Conservation (phyloP, 2,797 vertebrate genomes). For the Acipenser transmontanus region DNA sequence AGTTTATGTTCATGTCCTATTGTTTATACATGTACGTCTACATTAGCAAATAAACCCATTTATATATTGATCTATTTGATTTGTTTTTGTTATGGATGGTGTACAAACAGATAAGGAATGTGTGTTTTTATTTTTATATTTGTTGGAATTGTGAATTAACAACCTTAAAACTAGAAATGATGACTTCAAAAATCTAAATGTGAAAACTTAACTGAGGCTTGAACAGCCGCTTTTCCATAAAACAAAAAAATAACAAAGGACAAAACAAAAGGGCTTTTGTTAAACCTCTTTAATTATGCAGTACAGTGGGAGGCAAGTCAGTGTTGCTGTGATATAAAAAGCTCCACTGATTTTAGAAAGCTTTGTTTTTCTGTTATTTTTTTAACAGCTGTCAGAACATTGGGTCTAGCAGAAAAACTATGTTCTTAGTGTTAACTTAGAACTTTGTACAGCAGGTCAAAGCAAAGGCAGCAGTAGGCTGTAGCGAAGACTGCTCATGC, state of each 20-base stretch:
- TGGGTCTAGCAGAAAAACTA: not conserved
- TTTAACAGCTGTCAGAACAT: not conserved
- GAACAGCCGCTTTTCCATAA: too few relatives aligned
- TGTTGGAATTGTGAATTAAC: not conserved
- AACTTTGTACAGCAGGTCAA: constrained; percentile 58
- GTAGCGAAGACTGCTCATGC: constrained; percentile 48
- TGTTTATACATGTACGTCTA: not conserved
- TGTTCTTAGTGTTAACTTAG: not conserved
- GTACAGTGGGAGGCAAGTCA: too few relatives aligned
- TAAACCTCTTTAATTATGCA: too few relatives aligned
- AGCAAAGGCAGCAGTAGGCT: constrained; percentile 64
- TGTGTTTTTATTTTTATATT: constrained; percentile 1
- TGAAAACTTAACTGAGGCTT: too few relatives aligned
- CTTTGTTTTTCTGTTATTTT: too few relatives aligned
- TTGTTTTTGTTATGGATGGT: not conserved
- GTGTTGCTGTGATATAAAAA: too few relatives aligned
- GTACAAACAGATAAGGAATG: not conserved
- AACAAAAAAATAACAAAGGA: too few relatives aligned
- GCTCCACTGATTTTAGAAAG: too few relatives aligned
- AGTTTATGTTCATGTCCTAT: not conserved
- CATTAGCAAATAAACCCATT: not conserved
- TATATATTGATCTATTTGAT: not conserved
- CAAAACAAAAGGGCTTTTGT: too few relatives aligned
- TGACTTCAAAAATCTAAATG: too few relatives aligned
- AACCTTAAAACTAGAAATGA: too few relatives aligned